Evolutionary conservation across 1,140 invertebrate species (phyloP), one percentile per base, ranked within the genome.

Genomic region (Drepana arcuata): DNA sequence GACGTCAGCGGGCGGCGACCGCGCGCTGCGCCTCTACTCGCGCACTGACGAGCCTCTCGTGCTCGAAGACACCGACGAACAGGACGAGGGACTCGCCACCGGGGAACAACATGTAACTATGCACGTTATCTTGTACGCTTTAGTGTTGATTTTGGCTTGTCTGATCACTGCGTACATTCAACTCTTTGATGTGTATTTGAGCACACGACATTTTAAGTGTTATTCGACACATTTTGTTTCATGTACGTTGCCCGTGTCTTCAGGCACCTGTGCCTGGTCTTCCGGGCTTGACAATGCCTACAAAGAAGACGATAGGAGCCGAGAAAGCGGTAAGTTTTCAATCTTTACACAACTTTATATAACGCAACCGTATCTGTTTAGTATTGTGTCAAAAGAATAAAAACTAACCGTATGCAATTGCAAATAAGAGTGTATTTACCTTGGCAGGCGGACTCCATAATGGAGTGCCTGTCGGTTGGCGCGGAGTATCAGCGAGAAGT

Each of bases 51-150:
- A 99, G 79, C 90, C 93, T 1, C 85, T 99, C 16, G 93, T 99
- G 18, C 81, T 99, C 4, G 91, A 96, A 64, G 98, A 99, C 73
- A 89, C 96, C 50, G 89, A 91, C 53, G 97, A 99, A 83, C 87
- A 90, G 46, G 86, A 93, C 21, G 91, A 92, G 64, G 86, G 85
- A 29, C 75, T 93, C 27, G 89, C 88, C 7, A 92, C 91, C 2
- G 91, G 88, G 0, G 91, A 93, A 54, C 87, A 49, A 18, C 73
- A 71, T 28, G 70, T 78, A 27, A 14, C n/a, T n/a, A n/a, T n/a
- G n/a, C n/a, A n/a, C n/a, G n/a, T n/a, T n/a, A n/a, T n/a, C n/a
- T n/a, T n/a, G n/a, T n/a, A n/a, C n/a, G n/a, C n/a, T n/a, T n/a
- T n/a, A n/a, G n/a, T n/a, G n/a, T n/a, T n/a, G n/a, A n/a, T n/a